Base-by-base conservation (phyloP, 2,888 invertebrate species). In the Cactoblastis cactorum region DNA sequence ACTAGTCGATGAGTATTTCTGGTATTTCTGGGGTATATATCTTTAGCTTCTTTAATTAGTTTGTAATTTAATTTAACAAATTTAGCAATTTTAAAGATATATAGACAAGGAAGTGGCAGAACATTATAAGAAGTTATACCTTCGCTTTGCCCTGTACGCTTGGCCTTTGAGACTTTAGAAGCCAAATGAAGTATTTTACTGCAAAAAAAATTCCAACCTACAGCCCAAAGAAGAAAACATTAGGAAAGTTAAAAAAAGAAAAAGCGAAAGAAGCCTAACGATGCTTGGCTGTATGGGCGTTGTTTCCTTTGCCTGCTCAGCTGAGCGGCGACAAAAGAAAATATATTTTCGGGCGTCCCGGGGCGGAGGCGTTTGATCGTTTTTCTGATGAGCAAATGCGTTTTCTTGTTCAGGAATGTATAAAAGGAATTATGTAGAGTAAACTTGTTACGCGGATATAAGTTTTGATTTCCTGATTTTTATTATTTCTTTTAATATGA, bases 231-330 rank as follows among this genome's bases (percentile, higher is more conserved):
- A 37, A 37, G 37, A 17, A 49, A 35, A 17, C 38, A 49, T 46
- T 47, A 48, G 37, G 24, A 49, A 49, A 41, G 41, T 43, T 49
- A 14, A 17, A 32, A 43, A 43, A 33, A 49, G 41, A 33, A 19
- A 19, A 41, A 49, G 49, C 12, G 33, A 32, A 41, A 49, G 49
- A 28, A 49, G 22, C 41, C 33, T 49, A 49, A 41, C 49, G 49
- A 41, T 32, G 41, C 41, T 35, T 35, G 49, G 32, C 41, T 33
- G 33, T 33, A 33, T 34, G 41, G 38, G 28, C 37, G 18, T 32
- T 38, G 49, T 49, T 49, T 49, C 49, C 41, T 49, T 49, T 49
- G 49, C 49, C 49, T 33, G 39, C 14, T 49, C 49, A 22, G 12
- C 41, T 19, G 49, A 33, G 33, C 12, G 38, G 24, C 39, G n/a